A percentile compares a stretch with the other conserved stretches of the same genome.
These are phyloP conservation scores for Pharmacophagus antenor DNA, from an alignment of 2,888 invertebrate species.

Conservation along the genomic window DNA sequence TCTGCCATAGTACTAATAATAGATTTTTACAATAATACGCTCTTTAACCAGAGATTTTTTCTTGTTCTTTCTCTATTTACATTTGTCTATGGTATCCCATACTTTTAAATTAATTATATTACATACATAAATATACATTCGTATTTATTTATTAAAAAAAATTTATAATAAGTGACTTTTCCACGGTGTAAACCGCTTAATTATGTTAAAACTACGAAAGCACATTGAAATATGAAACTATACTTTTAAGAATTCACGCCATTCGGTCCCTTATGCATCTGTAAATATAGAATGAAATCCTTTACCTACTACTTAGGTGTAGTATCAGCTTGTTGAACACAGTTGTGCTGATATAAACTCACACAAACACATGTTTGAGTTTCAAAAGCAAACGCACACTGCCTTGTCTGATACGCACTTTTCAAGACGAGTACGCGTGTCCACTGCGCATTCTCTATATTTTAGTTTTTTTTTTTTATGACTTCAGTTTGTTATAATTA, in stretches of 20 bases:
- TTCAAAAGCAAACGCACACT: slow-evolving; percentile 38
- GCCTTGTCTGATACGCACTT: slow-evolving; percentile 42
- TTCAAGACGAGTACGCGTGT: slow-evolving; percentile 39
- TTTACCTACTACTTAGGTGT: slow-evolving; percentile 19
- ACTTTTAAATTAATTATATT: too few relatives aligned
- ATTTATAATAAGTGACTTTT: slow-evolving; percentile 26
- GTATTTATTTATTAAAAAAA: not conserved
- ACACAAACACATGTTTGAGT: slow-evolving; percentile 30
- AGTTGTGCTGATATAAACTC: slow-evolving; percentile 25
- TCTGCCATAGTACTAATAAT: too few relatives aligned
- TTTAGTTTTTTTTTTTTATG: slow-evolving; percentile 16
- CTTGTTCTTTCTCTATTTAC: not conserved
- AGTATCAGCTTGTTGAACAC: slow-evolving; percentile 31
- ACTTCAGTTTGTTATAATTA: slow-evolving; percentile 1
- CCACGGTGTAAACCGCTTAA: slow-evolving; percentile 24
- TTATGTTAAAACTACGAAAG: slow-evolving; percentile 30
- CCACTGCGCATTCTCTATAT: slow-evolving; percentile 35
- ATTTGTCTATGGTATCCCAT: not conserved
- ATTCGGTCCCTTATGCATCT: slow-evolving; percentile 1
- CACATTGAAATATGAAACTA: slow-evolving; percentile 29
- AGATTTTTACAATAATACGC: too few relatives aligned
- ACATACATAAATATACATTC: not conserved
- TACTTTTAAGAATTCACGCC: slow-evolving; percentile 10
- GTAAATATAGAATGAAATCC: slow-evolving; percentile 1
- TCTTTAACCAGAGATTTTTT: too few relatives aligned